Evolutionary conservation across 2,888 invertebrate species (phyloP).

Genomic region (Mythimna impura): DNA sequence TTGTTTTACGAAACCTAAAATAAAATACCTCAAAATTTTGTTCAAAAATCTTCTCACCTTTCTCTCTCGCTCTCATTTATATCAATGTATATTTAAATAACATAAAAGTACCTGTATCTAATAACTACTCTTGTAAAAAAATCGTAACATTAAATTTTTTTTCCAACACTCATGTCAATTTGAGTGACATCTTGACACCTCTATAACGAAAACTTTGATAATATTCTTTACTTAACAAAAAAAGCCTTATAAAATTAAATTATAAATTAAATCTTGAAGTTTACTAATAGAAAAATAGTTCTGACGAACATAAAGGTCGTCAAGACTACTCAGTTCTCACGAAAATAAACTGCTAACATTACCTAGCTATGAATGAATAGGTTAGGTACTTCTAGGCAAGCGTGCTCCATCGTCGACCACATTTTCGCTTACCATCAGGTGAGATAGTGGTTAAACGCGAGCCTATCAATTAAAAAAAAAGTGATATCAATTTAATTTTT

Average conservation of each 20-base stretch:
- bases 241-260: slow-evolving; percentile 44
- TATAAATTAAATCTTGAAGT: slow-evolving; percentile 34
- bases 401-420: too few species aligned
- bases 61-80: not conserved
- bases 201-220: slow-evolving; percentile 40
- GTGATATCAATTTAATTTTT: too few species aligned
- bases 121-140: not conserved
- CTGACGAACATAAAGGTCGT: not conserved
- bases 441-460: too few species aligned
- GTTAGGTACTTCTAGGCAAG: too few species aligned
- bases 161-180: slow-evolving; percentile 2
- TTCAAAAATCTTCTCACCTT: too few species aligned
- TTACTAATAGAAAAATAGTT: too few species aligned
- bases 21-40: not conserved
- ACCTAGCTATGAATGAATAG: not conserved
- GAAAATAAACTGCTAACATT: not conserved
- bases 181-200: slow-evolving; percentile 59
- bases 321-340: not conserved
- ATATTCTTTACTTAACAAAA: slow-evolving; percentile 45
- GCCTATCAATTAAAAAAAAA: too few species aligned
- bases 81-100: not conserved
- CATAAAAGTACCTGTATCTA: too few species aligned
- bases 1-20: not conserved
- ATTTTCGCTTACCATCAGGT: too few species aligned
- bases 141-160: not conserved